A percentile compares a stretch with the other conserved stretches of the same genome.
Evolutionary conservation across 2,113 vertebrate genomes (phyloP).

Genomic region (Corythaixoides concolor): DNA sequence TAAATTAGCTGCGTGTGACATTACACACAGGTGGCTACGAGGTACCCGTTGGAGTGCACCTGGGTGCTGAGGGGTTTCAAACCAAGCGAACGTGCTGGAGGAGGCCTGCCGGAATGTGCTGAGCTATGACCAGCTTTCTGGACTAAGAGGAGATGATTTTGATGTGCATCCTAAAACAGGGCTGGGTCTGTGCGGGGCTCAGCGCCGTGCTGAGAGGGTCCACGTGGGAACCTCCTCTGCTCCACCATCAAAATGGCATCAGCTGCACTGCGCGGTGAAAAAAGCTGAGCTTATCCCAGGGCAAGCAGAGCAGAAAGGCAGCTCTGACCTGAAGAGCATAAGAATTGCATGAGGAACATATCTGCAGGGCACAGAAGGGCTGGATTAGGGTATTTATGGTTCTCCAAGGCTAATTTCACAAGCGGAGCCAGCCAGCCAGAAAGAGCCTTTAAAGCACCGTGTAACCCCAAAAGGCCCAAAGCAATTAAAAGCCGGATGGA

Average conservation of each 20-base stretch:
- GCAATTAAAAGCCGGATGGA: not conserved
- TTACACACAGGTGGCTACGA: accelerated
- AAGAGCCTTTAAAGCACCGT: not conserved
- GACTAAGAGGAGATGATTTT: not conserved
- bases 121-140: not conserved
- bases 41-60: not conserved
- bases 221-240: not conserved
- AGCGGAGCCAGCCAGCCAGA: not conserved
- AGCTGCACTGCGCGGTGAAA: not conserved
- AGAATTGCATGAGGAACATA: not conserved
- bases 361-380: not conserved
- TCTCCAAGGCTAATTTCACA: not conserved
- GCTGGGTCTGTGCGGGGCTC: accelerated
- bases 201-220: not conserved
- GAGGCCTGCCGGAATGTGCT: accelerated
- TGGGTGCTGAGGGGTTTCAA: not conserved
- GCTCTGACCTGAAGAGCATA: not conserved
- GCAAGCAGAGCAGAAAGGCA: not conserved
- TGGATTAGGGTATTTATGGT: not conserved
- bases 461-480: not conserved
- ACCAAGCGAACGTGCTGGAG: accelerated
- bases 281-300: not conserved
- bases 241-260: not conserved
- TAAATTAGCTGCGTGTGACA: not conserved
- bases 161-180: not conserved